Conservation (phyloP, 2,113 vertebrate genomes). For the Trematocara macrostoma region DNA sequence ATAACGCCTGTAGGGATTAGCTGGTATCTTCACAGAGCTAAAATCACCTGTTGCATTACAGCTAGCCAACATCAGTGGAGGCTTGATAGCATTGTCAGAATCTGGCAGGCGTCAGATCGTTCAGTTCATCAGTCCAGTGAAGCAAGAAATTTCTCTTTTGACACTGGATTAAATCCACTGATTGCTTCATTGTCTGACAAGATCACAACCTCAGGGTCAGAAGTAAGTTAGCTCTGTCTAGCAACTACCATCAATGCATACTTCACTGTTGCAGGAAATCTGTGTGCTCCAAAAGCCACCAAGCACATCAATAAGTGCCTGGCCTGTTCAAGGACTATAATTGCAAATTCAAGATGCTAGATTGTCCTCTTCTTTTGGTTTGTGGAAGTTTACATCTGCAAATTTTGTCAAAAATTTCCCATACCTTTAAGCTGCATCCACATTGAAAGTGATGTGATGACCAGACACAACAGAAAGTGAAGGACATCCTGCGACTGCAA, state of each 20-base stretch:
- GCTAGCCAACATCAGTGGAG: background rate
- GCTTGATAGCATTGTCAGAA: background rate
- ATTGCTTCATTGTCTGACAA: background rate
- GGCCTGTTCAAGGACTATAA: background rate
- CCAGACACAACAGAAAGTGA: background rate
- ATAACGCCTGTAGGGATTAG: slow-evolving; percentile 10
- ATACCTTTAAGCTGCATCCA: background rate
- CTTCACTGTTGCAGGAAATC: background rate
- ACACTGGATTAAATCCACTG: background rate
- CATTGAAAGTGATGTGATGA: background rate
- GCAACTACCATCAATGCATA: background rate
- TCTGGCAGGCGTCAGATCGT: background rate
- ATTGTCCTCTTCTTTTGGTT: background rate
- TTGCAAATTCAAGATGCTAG: background rate
- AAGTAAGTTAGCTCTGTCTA: background rate
- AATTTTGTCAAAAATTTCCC: background rate
- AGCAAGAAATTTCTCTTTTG: background rate
- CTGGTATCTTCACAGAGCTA: background rate
- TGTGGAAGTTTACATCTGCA: background rate
- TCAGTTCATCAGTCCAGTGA: background rate
- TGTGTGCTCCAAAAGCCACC: background rate
- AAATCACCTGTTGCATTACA: background rate
- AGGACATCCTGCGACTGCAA: background rate
- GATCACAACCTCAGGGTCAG: background rate
- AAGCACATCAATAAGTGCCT: background rate